Evolutionary conservation across 2,888 invertebrate species (phyloP), one percentile per base, ranked within the genome.

Genomic region (Branchipolynoe longqiensis): DNA sequence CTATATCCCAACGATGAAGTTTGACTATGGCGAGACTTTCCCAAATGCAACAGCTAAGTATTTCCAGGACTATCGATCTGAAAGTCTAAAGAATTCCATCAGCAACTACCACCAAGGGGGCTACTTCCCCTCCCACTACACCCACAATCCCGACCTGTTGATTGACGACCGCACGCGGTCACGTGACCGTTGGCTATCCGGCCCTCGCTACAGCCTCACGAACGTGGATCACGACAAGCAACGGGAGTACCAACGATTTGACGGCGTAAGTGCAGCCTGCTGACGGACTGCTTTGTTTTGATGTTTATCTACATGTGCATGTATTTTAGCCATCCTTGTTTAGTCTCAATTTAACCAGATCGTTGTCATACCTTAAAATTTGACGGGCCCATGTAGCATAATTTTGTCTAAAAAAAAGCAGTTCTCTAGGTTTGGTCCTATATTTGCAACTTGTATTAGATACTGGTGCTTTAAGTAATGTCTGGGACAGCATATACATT

Each of bases 21-120:
- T 91, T 90, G 93, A 93, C 86, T 94, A 93, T 90, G 94, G 93
- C n/a, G 94, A 94, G 87, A 94, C 94, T 31, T 94, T 92, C 89
- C 94, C 93, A 41, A 92, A 93, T 86, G 91, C 92, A 25, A 93
- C 93, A n/a, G 88, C 90, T 58, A 93, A 94, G 88, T 92, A 94
- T 88, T 94, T 94, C 90, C 93, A 94, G 86, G 94, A 94, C 87
- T 93, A 92, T 88, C 90, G 94, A 74, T 92, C 91, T 36, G 89
- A 91, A 62, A 92, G 92, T 3, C 88, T 94, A 56, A 91, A 91
- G 88, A 90, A 90, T 31, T 93, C 93, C 48, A 90, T 91, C 86
- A 91, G 91, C 85, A 92, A 92, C 40, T 92, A 92, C 82, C 89
- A 90, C 81, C 89, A 89, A 83, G 94, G 94, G 40, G 94, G 94